Evolutionary conservation across 2,113 vertebrate species (phyloP).

Genomic region (Arizona elegans): DNA sequence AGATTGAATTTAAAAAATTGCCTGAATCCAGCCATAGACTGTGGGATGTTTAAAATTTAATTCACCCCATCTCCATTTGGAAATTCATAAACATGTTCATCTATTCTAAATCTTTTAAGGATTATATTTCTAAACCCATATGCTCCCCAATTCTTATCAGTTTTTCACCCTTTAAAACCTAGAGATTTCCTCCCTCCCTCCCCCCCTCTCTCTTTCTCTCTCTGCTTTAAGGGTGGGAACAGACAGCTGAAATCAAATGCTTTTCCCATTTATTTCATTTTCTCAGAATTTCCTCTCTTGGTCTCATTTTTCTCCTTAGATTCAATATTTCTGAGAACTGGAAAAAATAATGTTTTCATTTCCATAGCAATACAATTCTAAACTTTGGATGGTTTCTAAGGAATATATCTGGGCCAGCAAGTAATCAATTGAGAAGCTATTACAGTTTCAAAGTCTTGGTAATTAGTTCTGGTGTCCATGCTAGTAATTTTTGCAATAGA

Average conservation of each 20-base stretch:
- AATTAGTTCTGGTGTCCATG: not conserved
- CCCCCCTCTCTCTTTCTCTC: too few relatives aligned
- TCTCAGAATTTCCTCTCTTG: constrained; percentile 72
- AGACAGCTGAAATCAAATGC: constrained; percentile 37
- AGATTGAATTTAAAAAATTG: not conserved
- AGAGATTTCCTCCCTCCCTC: not conserved
- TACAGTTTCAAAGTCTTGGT: constrained; percentile 26
- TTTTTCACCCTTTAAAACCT: not conserved
- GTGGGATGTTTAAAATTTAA: not conserved
- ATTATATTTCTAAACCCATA: not conserved
- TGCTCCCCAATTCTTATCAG: not conserved
- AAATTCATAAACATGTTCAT: not conserved
- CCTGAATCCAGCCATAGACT: not conserved
- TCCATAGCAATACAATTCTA: constrained; percentile 30
- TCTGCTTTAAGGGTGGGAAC: not conserved
- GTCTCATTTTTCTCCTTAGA: constrained; percentile 30
- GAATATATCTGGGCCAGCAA: constrained; percentile 37
- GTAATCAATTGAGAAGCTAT: not conserved
- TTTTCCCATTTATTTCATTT: constrained; percentile 64
- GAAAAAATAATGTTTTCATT: constrained; percentile 61
- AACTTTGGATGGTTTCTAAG: constrained; percentile 20
- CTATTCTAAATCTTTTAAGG: not conserved
- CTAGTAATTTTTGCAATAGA: constrained; percentile 9
- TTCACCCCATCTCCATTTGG: not conserved
- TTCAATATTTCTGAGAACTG: constrained; percentile 49